Evolutionary conservation across 2,888 invertebrate genomes (phyloP), one percentile per base, ranked within the genome.

Genomic region (Hanleya hanleyi): DNA sequence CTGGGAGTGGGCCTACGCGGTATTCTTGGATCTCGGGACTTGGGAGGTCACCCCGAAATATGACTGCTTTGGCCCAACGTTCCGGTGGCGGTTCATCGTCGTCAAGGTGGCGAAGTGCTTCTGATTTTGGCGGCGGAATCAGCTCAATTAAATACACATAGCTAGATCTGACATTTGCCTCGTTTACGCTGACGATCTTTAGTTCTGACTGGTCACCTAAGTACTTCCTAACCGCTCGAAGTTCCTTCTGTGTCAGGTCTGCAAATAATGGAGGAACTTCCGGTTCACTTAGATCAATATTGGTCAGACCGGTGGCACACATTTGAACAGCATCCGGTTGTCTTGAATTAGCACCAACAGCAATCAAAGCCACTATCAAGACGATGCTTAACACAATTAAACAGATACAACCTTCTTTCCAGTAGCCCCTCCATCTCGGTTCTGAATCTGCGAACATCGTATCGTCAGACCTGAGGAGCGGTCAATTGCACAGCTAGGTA

Each of bases 1-100:
- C 69, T 0, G 86, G 84, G 26, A 84, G 49, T 6, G 83, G 82
- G 1, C 82, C 81, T 12, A 86, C 79, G 7, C 75, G 68, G 57
- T 80, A 81, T 69, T 86, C 85, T 35, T 79, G 75, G 1, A 83
- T 74, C 26, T 70, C 77, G 0, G 82, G 81, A 0, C 74, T 70
- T 2, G 62, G 36, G 26, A 64, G 32, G 36, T 77, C 76, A 4
- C 80, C 77, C 0, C 80, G 71, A 33, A 75, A 77, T 32, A 85
- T 33, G 0, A 80, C 73, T 7, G 77, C 83, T 35, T 76, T 75
- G 0, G 85, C 85, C 61, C 78, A 78, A 7, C 85, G 73, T 3
- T 36, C 57, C 9, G 83, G 84, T 62, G 73, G 67, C 0, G 32
- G 33, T 9, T 74, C 74, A 2, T 70, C 51, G 4, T 64, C 38